Percentiles rank a stretch among this genome's conserved stretches.
Evolutionary conservation across 2,888 invertebrate genomes (phyloP).

Genomic region (Scaeva pyrastri): DNA sequence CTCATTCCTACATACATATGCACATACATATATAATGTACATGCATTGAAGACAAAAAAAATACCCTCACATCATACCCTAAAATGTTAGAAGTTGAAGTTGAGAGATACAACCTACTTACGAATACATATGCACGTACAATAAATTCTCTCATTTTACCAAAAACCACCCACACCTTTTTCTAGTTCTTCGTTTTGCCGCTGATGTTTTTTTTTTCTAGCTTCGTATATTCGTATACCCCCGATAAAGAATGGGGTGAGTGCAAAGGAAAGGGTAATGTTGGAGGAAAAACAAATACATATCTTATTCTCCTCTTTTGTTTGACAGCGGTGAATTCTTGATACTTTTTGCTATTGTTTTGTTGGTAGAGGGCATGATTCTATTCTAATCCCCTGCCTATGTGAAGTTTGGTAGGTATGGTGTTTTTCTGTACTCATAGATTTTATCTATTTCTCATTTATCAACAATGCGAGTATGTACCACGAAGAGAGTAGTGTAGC

Average conservation of each 20-base stretch:
- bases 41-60: too few species aligned
- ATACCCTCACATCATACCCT: conserved; percentile 47
- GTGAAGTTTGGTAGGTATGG: conserved; percentile 5
- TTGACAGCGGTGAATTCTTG: conserved; percentile 55
- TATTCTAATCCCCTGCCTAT: conserved; percentile 26
- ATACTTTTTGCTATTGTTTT: conserved; percentile 46
- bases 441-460: conserved; percentile 62
- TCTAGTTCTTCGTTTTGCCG: neutral
- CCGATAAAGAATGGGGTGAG: conserved; percentile 7
- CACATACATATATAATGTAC: too few species aligned
- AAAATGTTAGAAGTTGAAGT: conserved; percentile 50
- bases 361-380: conserved; percentile 21
- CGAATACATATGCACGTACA: neutral
- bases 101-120: conserved; percentile 29
- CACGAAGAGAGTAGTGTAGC: conserved; percentile 5
- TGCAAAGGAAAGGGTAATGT: neutral
- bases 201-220: conserved; percentile 37
- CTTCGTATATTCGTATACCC: conserved; percentile 50
- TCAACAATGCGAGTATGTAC: conserved; percentile 12
- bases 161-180: conserved; percentile 13
- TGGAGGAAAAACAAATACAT: conserved; percentile 47
- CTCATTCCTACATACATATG: conserved; percentile 24
- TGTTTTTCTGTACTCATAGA: conserved; percentile 18
- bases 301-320: conserved; percentile 55
- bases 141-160: conserved; percentile 59